phyloP scores from a whole-genome alignment of 2,797 vertebrate genomes.

The Siniperca scherzeri region DNA sequence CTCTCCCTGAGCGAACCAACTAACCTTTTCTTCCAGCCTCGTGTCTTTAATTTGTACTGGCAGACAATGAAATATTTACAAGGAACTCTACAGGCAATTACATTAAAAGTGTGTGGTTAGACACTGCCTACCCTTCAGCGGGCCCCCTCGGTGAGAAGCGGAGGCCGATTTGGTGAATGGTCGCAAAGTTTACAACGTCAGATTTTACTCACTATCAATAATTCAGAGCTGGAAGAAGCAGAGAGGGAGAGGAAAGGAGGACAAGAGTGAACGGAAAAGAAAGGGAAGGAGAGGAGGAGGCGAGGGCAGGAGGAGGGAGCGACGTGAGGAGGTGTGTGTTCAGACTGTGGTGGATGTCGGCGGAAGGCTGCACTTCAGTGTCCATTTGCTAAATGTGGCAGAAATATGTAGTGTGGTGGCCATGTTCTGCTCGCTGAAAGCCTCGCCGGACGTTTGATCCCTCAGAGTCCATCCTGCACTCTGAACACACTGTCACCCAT shows the following conservation, averaged over 20 bases:
- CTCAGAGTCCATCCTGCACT: slow-evolving; percentile 54
- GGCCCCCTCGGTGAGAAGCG: slow-evolving; percentile 87
- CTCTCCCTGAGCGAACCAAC: slow-evolving; percentile 64
- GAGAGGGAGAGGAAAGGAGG: slow-evolving; percentile 50
- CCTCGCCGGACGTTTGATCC: slow-evolving; percentile 59
- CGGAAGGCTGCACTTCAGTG: slow-evolving; percentile 67
- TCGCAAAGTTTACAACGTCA: slow-evolving; percentile 92
- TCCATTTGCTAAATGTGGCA: slow-evolving; percentile 86
- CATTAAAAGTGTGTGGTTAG: slow-evolving; percentile 94
- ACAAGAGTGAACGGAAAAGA: slow-evolving; percentile 52
- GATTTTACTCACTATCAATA: slow-evolving; percentile 94
- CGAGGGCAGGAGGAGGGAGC: slow-evolving; percentile 39
- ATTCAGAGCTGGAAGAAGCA: slow-evolving; percentile 84
- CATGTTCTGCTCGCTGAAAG: slow-evolving; percentile 77
- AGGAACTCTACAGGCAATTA: slow-evolving; percentile 94
- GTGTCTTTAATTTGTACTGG: slow-evolving; percentile 91
- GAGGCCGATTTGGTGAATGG: slow-evolving; percentile 90
- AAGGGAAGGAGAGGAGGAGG: slow-evolving; percentile 55
- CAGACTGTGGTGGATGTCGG: slow-evolving; percentile 55
- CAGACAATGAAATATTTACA: slow-evolving; percentile 96
- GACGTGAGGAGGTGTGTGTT: slow-evolving; percentile 37
- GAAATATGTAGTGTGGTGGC: slow-evolving; percentile 75
- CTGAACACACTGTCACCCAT: slow-evolving; percentile 16
- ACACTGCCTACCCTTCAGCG: slow-evolving; percentile 89
- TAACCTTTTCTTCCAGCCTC: slow-evolving; percentile 73